phyloP scores from a whole-genome alignment of 1,140 invertebrate genomes.

The Cherax destructor region DNA sequence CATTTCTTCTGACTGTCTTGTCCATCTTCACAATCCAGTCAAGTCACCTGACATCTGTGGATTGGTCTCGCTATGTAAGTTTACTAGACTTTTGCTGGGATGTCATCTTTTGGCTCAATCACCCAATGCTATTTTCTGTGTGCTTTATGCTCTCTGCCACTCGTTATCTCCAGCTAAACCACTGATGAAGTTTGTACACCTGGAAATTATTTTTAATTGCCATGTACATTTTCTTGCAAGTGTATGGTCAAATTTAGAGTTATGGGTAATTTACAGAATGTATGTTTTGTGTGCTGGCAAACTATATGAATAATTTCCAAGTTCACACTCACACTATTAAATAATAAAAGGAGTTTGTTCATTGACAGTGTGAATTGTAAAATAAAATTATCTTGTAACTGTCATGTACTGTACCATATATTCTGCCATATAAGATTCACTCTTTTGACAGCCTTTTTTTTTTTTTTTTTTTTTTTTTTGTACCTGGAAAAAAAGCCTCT shows the following conservation, averaged over 20 bases:
- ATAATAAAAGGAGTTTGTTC: neutral
- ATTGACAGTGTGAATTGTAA: neutral
- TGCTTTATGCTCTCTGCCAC: neutral
- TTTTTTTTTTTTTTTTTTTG: too few species aligned
- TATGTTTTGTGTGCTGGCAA: too few species aligned
- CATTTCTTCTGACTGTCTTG: neutral
- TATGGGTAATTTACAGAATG: too few species aligned
- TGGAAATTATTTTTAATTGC: neutral
- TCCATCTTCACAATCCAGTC: constrained; percentile 14
- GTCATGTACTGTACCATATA: neutral
- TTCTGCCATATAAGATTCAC: neutral
- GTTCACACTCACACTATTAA: neutral
- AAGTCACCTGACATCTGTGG: constrained; percentile 28
- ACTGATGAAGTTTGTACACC: neutral
- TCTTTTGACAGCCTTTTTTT: too few species aligned
- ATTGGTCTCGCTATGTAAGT: constrained; percentile 26
- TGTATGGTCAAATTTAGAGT: too few species aligned
- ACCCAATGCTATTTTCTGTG: neutral
- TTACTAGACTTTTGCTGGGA: constrained; percentile 10
- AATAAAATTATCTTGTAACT: too few species aligned
- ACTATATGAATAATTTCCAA: neutral
- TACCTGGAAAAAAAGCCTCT: too few species aligned
- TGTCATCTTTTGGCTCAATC: neutral
- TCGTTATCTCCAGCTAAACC: neutral
- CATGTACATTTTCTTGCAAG: neutral